phyloP scores from a whole-genome alignment of 2,888 invertebrate genomes.

The Diplazon laetatorius region DNA sequence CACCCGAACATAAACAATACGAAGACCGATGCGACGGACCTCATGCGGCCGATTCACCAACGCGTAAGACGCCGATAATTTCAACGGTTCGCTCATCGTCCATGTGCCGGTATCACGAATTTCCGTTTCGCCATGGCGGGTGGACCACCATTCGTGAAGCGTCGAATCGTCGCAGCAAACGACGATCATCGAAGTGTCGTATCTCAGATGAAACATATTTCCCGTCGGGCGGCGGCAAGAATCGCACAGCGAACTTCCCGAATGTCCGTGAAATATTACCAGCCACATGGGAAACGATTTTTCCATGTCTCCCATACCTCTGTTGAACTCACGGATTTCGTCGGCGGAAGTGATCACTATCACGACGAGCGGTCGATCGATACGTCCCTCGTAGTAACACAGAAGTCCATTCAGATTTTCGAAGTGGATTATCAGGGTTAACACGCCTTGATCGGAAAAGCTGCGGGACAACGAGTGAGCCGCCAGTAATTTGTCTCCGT shows the following conservation, averaged over 20 bases:
- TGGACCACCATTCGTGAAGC: conserved; percentile 72
- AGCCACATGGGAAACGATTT: conserved; percentile 72
- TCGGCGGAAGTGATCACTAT: too few relatives aligned
- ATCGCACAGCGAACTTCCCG: conserved; percentile 43
- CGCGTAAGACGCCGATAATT: conserved; percentile 20
- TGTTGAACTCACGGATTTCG: too few relatives aligned
- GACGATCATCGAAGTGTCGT: conserved; percentile 72
- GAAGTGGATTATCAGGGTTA: too few relatives aligned
- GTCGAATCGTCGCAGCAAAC: conserved; percentile 63
- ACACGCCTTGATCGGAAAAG: too few relatives aligned
- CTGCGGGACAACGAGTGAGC: too few relatives aligned
- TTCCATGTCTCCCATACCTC: too few relatives aligned
- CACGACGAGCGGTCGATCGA: too few relatives aligned
- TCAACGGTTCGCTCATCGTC: conserved; percentile 43
- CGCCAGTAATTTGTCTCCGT: too few relatives aligned
- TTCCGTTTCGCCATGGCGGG: conserved; percentile 64
- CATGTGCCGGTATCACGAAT: conserved; percentile 67
- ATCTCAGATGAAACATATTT: conserved; percentile 69
- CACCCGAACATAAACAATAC: conserved; percentile 67
- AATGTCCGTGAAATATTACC: conserved; percentile 68
- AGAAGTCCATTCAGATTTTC: too few relatives aligned
- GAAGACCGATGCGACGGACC: conserved; percentile 66
- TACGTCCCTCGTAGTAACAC: too few relatives aligned
- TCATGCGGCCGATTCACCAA: conserved; percentile 67
- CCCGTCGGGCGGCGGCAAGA: conserved; percentile 61